Conservation (phyloP, 2,113 vertebrate genomes). For the Uria lomvia region DNA sequence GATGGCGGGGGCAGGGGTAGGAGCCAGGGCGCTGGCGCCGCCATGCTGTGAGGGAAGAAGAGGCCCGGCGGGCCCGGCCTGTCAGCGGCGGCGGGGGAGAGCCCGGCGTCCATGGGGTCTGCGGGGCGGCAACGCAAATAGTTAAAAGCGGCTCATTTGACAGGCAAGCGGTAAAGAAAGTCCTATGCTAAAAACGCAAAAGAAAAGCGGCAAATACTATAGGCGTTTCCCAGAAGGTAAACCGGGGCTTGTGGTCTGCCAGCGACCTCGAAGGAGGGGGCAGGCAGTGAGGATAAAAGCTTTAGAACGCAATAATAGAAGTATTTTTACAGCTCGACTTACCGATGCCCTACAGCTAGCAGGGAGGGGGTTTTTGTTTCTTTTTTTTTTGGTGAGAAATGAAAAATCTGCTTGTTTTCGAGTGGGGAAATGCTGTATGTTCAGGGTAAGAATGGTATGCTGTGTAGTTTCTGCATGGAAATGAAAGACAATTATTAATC, state of each 20-base stretch:
- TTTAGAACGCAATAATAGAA: neutral
- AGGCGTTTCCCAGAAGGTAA: fast-evolving
- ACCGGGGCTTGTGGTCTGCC: fast-evolving
- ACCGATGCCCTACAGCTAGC: fast-evolving
- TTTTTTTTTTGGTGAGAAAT: neutral
- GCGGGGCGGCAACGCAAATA: fast-evolving
- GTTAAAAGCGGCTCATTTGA: too few species aligned
- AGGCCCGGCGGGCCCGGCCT: too few species aligned
- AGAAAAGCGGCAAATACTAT: neutral
- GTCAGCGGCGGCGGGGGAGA: too few species aligned
- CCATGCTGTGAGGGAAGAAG: neutral
- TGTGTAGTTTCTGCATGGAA: neutral
- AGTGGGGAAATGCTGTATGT: too few species aligned
- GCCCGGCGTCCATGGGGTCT: fast-evolving
- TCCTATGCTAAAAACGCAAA: neutral
- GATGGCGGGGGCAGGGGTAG: too few species aligned
- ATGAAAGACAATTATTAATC: neutral
- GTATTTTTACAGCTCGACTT: fast-evolving
- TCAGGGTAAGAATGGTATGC: neutral
- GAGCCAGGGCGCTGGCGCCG: neutral
- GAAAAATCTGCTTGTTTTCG: neutral
- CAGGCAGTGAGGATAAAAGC: too few species aligned
- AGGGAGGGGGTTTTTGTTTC: neutral
- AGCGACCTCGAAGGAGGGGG: fast-evolving
- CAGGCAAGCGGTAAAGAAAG: neutral